Evolutionary conservation across 2,888 invertebrate genomes (phyloP), one percentile per base, ranked within the genome.

Genomic region (Tachina lurida): DNA sequence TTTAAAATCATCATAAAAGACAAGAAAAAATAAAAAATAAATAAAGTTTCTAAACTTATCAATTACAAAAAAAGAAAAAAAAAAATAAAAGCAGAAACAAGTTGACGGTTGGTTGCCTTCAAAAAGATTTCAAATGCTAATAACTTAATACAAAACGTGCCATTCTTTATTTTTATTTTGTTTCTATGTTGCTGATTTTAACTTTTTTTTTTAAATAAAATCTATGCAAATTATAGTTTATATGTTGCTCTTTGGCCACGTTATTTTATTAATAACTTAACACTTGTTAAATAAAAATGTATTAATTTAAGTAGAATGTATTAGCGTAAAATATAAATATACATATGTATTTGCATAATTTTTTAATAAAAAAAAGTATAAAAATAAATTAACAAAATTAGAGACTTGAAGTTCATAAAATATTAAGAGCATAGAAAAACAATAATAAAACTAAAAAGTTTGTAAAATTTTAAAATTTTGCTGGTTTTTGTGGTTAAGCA

Each of bases 221-320:
- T 5, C 1, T 43, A 74, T 39, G 47, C 62, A 74, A 74, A 63
- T n/a, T 54, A 10, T 43, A 8, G 43, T 43, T 49, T 47, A 7
- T 58, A 56, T n/a, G 39, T 43, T n/a, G 39, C 43, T 19, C 68
- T 45, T 41, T 17, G 31, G 82, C 58, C 52, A 45, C 31, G 15
- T 67, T 68, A 71, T 76, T 67, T 80, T 81, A 77, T 68, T 73
- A 70, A 78, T 81, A 81, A 83, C 83, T 86, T 86, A 83, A 83
- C 83, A 86, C 83, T 86, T 83, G 83, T 83, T 86, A 86, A 86
- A 80, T 79, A 68, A 63, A 65, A 83, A 68, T 49, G 63, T 67
- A 80, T 76, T 86, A 79, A 85, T 78, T 85, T 78, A 68, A 81
- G 49, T 31, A 7, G 73, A 77, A 77, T 81, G 70, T 73, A 84